Base-by-base conservation (phyloP, 2,797 vertebrate genomes). In the Sternotherus odoratus region DNA sequence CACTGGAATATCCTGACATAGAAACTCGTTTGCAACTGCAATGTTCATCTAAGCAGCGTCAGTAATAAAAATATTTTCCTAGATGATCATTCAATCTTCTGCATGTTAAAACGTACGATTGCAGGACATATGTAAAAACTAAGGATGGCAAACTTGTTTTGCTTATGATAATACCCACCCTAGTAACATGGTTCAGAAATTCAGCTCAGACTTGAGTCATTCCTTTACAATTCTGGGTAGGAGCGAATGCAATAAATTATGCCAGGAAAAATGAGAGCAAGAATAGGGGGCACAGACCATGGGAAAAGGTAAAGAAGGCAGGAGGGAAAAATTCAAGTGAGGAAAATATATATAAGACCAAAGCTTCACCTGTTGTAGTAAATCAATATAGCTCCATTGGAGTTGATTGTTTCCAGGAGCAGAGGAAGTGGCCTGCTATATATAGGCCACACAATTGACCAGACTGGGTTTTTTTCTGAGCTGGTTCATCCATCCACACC, bases 181-280 rank as follows among this genome's bases (percentile, higher is more conserved):
- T 17, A 83, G 46, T 82, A 15, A 56, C 69, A 30, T 57, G 82
- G 46, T 50, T 87, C 43, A 79, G 50, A 50, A 72, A 57, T 9
- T 7, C 36, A 21, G 16, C 21, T 30, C 33, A 57, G 48, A 75
- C 78, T 56, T 87, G 33, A 36, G 39, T 11, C 74, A 43, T 90
- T 87, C 48, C 53, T 92, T 93, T 86, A 89, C 50, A 43, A 91
- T 79, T 88, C 75, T 93, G 33, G 48, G 86, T n/a, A 88, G 39
- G 63, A 80, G 48, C 5, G 63, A 91, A 39, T 60, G 48, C n/a
- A 78, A 82, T 77, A 92, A 23, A 36, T 30, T 48, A 63, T 48
- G 56, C 43, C 48, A 56, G 79, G 63, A 33, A 84, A 89, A 78
- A 49, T 4, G 10, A 50, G 28, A 75, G 49, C 51, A 13, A 12